Conservation (phyloP, 2,797 vertebrate species). For the Onychomys leucogaster region DNA sequence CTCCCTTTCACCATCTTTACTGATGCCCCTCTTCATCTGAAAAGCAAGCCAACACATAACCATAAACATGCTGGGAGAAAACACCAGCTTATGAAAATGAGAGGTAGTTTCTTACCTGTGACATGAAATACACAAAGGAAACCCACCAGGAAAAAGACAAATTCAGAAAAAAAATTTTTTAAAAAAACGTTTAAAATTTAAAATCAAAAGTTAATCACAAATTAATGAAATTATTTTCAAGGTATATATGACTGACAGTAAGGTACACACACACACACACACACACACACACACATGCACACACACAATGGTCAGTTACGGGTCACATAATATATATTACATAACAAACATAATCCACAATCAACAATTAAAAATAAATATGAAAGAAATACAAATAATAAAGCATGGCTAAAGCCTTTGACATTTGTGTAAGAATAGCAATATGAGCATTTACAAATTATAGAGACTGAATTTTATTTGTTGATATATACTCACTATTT, state of each 20-base stretch:
- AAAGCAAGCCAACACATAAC: slow-evolving; percentile 10
- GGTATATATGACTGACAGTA: neutral
- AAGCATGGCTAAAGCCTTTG: neutral
- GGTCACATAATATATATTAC: neutral
- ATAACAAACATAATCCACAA: neutral
- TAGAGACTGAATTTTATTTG: neutral
- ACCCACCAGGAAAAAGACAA: neutral
- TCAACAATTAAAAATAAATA: neutral
- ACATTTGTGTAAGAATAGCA: neutral
- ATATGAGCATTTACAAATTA: neutral
- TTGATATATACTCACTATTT: neutral
- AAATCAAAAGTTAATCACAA: neutral
- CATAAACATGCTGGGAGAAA: slow-evolving; percentile 45
- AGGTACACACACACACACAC: neutral
- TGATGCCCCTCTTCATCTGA: neutral
- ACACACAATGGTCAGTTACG: too few relatives aligned
- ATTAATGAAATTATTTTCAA: slow-evolving; percentile 42
- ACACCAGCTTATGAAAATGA: neutral
- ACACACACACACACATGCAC: too few relatives aligned
- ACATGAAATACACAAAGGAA: slow-evolving; percentile 3
- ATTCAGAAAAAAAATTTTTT: slow-evolving; percentile 5
- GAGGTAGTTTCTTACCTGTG: neutral
- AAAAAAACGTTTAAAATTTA: neutral
- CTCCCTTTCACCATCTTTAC: neutral
- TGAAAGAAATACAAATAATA: neutral